Evolutionary conservation across 2,888 invertebrate genomes (phyloP), one percentile per base, ranked within the genome.

Genomic region (Caenorhabditis afra): DNA sequence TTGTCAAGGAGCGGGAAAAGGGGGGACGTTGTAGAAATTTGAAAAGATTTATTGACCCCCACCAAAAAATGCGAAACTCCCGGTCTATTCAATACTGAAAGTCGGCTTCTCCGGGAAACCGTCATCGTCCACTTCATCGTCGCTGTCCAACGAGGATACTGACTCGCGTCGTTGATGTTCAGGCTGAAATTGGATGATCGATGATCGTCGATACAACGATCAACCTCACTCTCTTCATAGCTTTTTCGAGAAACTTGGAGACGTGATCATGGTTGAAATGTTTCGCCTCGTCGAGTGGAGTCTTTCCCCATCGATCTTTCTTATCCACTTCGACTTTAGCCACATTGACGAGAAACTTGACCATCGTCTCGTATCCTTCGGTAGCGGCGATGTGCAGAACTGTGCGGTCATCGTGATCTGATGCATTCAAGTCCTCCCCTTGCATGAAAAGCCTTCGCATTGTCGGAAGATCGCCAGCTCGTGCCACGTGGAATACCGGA

Each of bases 171-270:
- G 66, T 18, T 55, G 55, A 20, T 73, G 53, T 22, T 70, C 70
- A 22, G 77, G 68, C 76, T 67, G 67, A 39, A 75, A 75, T 16
- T 20, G 4, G 7, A 29, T 29, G 29, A 35, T 29, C 18, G 39
- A 39, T 18, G 1, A 10, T 18, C 39, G 37, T n/a, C 16, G 29
- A 3, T 10, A 3, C 20, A 12, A 10, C 5, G 10, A 16, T 55
- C n/a, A n/a, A n/a, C n/a, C n/a, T n/a, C n/a, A 71, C 67, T 47
- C 76, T 66, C 53, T 62, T 79, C 64, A 71, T 58, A 3, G 84
- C 84, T 59, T 82, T 93, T 74, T 94, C 93, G n/a, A 96, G 91
- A 88, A 94, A 94, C 77, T 94, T 93, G 0, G 66, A 76, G 23
- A 75, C 67, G 7, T 44, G 11, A 0, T 57, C 29, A 44, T 83